These are phyloP conservation scores for Helicoverpa assulta DNA, from an alignment of 2,888 invertebrate genomes.

Conservation along the genomic window DNA sequence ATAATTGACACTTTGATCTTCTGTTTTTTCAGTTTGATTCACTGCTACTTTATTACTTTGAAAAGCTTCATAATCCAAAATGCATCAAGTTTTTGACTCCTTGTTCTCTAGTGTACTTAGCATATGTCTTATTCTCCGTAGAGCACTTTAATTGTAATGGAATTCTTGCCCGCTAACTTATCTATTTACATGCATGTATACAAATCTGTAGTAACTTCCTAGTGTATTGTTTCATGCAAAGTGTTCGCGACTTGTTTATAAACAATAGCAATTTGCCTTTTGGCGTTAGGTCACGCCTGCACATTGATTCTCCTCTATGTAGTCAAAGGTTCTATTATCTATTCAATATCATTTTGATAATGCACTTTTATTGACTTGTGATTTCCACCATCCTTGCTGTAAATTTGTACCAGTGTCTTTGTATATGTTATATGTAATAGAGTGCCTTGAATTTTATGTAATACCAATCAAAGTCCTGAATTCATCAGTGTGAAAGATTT, in stretches of 20 bases:
- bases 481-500: too few relatives aligned
- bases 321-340: conserved; percentile 68
- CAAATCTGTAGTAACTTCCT: conserved; percentile 78
- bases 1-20: too few relatives aligned
- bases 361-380: conserved; percentile 8
- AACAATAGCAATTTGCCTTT: conserved; percentile 84
- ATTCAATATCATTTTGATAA: conserved; percentile 54
- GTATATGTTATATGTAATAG: background rate
- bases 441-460: too few relatives aligned
- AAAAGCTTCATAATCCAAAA: background rate
- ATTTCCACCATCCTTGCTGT: conserved; percentile 10
- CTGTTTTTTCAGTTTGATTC: too few relatives aligned
- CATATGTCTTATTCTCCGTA: conserved; percentile 4
- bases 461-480: too few relatives aligned
- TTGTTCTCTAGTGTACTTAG: background rate
- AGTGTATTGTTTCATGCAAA: conserved; percentile 80
- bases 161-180: conserved; percentile 38
- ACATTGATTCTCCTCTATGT: conserved; percentile 75
- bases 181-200: conserved; percentile 64
- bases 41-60: background rate
- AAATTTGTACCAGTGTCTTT: background rate
- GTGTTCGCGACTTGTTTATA: conserved; percentile 81
- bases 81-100: background rate
- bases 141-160: conserved; percentile 31
- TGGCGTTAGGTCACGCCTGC: conserved; percentile 80